Evolutionary conservation across 2,888 invertebrate species (phyloP).

Genomic region (Caenorhabditis zanzibari): DNA sequence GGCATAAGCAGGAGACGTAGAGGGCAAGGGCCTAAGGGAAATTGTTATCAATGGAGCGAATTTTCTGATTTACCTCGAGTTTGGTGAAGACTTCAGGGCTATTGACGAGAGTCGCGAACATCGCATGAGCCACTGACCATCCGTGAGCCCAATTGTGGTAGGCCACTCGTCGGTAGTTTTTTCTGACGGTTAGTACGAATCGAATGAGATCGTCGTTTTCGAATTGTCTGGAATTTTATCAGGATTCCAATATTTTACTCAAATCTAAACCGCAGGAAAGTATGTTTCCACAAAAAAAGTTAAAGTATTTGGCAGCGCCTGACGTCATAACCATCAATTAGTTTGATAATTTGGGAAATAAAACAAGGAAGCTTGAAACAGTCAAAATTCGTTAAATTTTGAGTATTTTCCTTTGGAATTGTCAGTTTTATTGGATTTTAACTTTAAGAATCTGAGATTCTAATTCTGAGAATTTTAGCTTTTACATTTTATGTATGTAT

Average conservation of each 20-base stretch:
- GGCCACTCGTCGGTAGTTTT: slow-evolving; percentile 89
- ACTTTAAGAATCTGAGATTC: neutral
- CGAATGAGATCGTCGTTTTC: slow-evolving; percentile 88
- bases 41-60: neutral
- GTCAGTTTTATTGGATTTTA: too few relatives aligned
- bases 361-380: too few relatives aligned
- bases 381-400: neutral
- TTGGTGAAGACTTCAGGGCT: slow-evolving; percentile 76
- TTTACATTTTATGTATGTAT: too few relatives aligned
- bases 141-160: slow-evolving; percentile 94
- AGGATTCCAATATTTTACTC: neutral
- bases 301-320: too few relatives aligned
- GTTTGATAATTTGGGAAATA: too few relatives aligned
- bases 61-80: slow-evolving; percentile 75
- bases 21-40: slow-evolving; percentile 88
- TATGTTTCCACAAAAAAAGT: too few relatives aligned
- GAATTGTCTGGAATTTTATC: slow-evolving; percentile 85
- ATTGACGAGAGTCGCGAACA: slow-evolving; percentile 84
- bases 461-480: neutral
- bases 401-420: too few relatives aligned
- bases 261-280: too few relatives aligned
- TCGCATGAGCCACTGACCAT: slow-evolving; percentile 91
- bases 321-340: too few relatives aligned
- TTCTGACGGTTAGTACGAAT: slow-evolving; percentile 90
- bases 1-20: slow-evolving; percentile 91